Base-by-base conservation (phyloP, 2,888 invertebrate species). In the Pollenia angustigena region DNA sequence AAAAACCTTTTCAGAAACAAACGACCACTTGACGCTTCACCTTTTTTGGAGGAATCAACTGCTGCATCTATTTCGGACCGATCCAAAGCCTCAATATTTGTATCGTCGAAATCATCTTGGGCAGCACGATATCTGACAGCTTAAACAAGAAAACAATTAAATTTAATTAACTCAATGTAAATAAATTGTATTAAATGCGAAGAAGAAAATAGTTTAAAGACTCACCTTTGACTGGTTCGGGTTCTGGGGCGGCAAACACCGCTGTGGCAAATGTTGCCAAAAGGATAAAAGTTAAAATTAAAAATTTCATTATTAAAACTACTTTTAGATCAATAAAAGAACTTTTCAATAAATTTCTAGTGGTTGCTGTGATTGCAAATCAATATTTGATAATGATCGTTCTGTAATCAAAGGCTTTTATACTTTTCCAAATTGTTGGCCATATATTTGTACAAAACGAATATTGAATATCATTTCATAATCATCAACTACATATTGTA, bases 1-100 rank as follows among this genome's bases (percentile, higher is more conserved):
- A 92, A 88, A 81, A 92, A 91, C 66, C 91, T 93, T 81, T 90
- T 91, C 4, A 91, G 85, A 81, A 92, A 93, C 40, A 92, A 85
- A 4, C 92, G 90, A 0, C 92, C 92, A 23, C 90, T 92, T 23
- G 92, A 91, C 1, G 90, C 87, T 16, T 91, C 91, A n/a, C 89
- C 88, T 58, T 87, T 89, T 32, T 88, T 85, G 2, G 69, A 54
- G 0, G 76, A 0, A n/a, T 76, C 69, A 3, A 46, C 56, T 4
- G 42, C 54, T 14, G 58, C 64, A 8, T 12, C 60, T 2, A 62
- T 48, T 0, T 66, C 85, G 1, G 79, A 0, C 8, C 40, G 46
- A 10, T 56, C 48, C 2, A 40, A 58, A 18, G 11, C 84, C 8
- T 12, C 75, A 0, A 74, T 81, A 16, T n/a, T 62, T 16, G 71